These are phyloP conservation scores for Augochlorella aurata DNA, from an alignment of 2,888 invertebrate genomes.

Conservation along the genomic window DNA sequence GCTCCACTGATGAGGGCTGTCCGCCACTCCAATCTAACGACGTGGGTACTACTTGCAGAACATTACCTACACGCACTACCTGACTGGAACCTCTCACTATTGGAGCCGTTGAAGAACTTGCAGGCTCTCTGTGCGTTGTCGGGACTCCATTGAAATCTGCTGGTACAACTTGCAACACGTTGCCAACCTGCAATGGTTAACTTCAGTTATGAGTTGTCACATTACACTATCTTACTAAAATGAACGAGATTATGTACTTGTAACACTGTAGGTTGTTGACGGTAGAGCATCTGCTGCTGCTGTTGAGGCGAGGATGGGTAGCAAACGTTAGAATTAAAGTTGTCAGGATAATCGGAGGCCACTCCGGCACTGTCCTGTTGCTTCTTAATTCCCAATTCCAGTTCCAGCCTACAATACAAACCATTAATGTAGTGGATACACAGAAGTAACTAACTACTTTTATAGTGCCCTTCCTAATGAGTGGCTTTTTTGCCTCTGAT, in stretches of 20 bases:
- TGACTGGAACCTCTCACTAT: constrained; percentile 70
- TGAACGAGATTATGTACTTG: constrained; percentile 67
- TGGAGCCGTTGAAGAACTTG: constrained; percentile 39
- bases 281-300: constrained; percentile 72
- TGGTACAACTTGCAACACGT: constrained; percentile 85
- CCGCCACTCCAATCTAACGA: constrained; percentile 76
- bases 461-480: neutral
- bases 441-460: neutral
- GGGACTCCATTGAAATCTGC: constrained; percentile 79
- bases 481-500: neutral
- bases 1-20: constrained; percentile 54
- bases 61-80: constrained; percentile 79
- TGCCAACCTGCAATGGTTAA: constrained; percentile 83
- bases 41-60: constrained; percentile 79
- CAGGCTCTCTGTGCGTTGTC: constrained; percentile 51
- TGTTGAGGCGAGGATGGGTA: constrained; percentile 71
- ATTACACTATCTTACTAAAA: neutral
- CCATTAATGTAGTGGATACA: neutral
- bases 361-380: constrained; percentile 63
- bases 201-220: neutral
- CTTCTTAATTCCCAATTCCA: constrained; percentile 84
- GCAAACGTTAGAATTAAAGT: constrained; percentile 64
- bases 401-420: constrained; percentile 80
- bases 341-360: constrained; percentile 62
- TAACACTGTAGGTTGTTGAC: constrained; percentile 76